These are phyloP conservation scores for Anseranas semipalmata DNA, from an alignment of 2,113 vertebrate genomes.

Conservation along the genomic window DNA sequence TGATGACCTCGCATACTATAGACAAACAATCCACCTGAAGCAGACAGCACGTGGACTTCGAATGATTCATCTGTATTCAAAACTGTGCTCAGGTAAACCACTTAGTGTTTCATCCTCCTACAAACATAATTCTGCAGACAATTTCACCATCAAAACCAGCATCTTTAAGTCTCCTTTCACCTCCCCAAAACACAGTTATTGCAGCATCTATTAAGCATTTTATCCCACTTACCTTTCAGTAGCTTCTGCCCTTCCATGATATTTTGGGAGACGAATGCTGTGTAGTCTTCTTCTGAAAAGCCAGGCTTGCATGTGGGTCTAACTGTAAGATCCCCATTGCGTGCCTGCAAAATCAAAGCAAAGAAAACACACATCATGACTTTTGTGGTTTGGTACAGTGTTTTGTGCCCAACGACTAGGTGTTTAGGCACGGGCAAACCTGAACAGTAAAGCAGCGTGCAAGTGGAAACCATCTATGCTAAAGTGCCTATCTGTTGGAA, in stretches of 20 bases:
- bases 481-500: constrained; percentile 11
- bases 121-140: constrained; percentile 10
- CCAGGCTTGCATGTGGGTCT: constrained; percentile 78
- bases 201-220: constrained; percentile 39
- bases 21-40: constrained; percentile 35
- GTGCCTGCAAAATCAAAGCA: constrained; percentile 64
- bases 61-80: constrained; percentile 39
- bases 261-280: constrained; percentile 73
- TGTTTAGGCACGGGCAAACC: neutral
- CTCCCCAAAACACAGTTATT: neutral
- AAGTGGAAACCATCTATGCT: neutral
- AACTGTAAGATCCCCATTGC: constrained; percentile 75
- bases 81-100: neutral
- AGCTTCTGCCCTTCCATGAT: constrained; percentile 81
- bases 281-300: constrained; percentile 80
- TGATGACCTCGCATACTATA: neutral
- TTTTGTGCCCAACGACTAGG: neutral
- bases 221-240: constrained; percentile 80
- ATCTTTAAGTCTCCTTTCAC: neutral
- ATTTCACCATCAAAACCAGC: constrained; percentile 25
- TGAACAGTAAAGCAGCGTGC: neutral
- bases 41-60: neutral
- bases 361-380: neutral
- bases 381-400: neutral
- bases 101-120: constrained; percentile 1